phyloP scores from a whole-genome alignment of 2,888 invertebrate genomes.

The Cephus pulcher region DNA sequence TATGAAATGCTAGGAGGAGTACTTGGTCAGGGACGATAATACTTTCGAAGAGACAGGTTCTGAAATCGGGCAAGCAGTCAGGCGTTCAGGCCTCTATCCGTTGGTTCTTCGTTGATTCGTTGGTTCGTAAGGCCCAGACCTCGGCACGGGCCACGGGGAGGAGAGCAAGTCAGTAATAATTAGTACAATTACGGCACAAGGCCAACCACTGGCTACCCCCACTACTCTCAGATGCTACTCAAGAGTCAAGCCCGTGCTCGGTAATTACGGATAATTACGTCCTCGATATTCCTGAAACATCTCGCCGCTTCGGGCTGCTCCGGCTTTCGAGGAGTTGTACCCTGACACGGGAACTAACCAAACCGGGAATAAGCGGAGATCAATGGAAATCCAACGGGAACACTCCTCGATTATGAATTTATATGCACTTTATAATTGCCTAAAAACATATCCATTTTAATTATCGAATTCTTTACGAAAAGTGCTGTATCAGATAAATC shows the following conservation, averaged over 20 bases:
- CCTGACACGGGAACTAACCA: not conserved
- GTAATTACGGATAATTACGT: conserved; percentile 65
- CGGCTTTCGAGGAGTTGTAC: conserved; percentile 3
- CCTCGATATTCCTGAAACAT: conserved; percentile 64
- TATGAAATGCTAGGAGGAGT: not conserved
- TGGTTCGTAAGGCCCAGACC: conserved; percentile 26
- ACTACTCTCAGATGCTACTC: conserved; percentile 45
- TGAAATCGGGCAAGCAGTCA: conserved; percentile 45
- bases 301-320: conserved; percentile 44
- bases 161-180: conserved; percentile 55
- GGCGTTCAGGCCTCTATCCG: conserved; percentile 22
- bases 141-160: conserved; percentile 22
- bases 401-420: too few species aligned
- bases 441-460: conserved; percentile 36
- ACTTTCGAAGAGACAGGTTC: conserved; percentile 34
- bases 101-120: not conserved
- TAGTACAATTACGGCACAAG: conserved; percentile 65
- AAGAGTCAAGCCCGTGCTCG: conserved; percentile 57
- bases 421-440: conserved; percentile 50
- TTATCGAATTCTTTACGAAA: conserved; percentile 15
- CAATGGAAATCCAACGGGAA: not conserved
- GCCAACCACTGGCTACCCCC: conserved; percentile 57
- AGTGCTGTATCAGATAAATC: not conserved
- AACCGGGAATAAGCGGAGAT: not conserved
- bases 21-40: conserved; percentile 1